Evolutionary conservation across 2,113 vertebrate genomes (phyloP).

Genomic region (Macrotus californicus): DNA sequence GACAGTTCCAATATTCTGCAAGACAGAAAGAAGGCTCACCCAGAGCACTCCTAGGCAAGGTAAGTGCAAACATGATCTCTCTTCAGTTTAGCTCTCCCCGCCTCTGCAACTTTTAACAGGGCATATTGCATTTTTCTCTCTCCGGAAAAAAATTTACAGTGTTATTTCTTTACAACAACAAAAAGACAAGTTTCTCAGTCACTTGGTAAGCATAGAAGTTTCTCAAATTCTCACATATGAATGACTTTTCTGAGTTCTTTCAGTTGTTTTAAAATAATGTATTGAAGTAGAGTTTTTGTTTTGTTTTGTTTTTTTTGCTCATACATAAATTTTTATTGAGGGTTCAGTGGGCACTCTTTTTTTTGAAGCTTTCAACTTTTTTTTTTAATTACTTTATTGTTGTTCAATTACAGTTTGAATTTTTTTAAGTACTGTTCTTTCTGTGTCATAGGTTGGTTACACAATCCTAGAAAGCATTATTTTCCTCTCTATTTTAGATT

Average conservation of each 20-base stretch:
- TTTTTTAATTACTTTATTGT: no score
- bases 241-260: background rate
- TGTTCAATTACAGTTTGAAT: no score
- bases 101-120: background rate
- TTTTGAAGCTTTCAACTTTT: background rate
- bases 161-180: background rate
- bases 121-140: background rate
- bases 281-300: background rate
- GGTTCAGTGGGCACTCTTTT: background rate
- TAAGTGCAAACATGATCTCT: background rate
- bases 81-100: background rate
- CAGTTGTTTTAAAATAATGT: background rate
- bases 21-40: background rate
- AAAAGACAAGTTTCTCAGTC: conserved; percentile 7
- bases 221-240: background rate
- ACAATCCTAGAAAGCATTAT: background rate
- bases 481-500: background rate
- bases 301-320: background rate
- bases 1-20: conserved; percentile 68
- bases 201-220: background rate
- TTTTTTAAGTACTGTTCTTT: background rate
- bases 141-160: background rate
- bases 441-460: background rate
- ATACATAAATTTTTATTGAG: background rate
- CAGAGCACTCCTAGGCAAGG: background rate